phyloP scores from a whole-genome alignment of 2,113 vertebrate genomes.

The Phyllostomus hastatus region DNA sequence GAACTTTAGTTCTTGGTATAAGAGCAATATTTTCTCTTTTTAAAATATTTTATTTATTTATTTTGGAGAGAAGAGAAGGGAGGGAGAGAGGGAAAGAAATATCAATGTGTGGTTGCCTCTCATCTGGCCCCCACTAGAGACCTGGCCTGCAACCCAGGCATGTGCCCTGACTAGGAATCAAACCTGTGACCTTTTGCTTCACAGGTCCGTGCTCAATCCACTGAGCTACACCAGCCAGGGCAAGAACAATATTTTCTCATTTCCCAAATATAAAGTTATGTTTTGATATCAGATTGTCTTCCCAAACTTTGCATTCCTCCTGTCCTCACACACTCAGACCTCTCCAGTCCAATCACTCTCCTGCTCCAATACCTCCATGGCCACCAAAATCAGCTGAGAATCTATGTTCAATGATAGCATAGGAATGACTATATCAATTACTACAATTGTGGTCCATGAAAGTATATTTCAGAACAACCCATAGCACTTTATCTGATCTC shows the following conservation, averaged over 20 bases:
- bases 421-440: neutral
- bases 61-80: too few species aligned
- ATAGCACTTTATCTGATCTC: neutral
- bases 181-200: too few species aligned
- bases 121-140: too few species aligned
- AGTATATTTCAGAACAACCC: neutral
- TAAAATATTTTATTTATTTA: too few species aligned
- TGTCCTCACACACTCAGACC: neutral
- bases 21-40: neutral
- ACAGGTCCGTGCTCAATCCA: too few species aligned
- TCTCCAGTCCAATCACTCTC: neutral
- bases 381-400: fast-evolving
- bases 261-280: neutral
- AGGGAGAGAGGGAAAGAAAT: too few species aligned
- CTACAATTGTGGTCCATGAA: neutral
- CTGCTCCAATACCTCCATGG: neutral
- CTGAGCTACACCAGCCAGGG: too few species aligned
- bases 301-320: neutral
- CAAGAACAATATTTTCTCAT: neutral
- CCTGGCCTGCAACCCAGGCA: too few species aligned
- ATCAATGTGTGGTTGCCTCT: too few species aligned
- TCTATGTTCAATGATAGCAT: neutral
- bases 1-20: neutral
- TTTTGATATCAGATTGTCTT: neutral
- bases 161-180: too few species aligned